Evolutionary conservation across 2,113 vertebrate species (phyloP).

Genomic region (Perccottus glenii): DNA sequence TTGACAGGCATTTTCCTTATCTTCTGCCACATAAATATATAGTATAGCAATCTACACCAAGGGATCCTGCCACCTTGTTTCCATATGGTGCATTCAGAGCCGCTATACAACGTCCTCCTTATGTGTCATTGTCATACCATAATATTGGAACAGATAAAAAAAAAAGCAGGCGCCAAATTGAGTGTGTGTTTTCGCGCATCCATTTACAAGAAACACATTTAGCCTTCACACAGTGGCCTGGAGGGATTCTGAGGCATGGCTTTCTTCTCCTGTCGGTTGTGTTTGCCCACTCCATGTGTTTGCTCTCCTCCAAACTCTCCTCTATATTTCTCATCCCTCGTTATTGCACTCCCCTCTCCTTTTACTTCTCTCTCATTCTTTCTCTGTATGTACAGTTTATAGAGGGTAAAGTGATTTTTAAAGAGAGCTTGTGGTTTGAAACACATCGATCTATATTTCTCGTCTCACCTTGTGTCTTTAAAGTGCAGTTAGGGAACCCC

Average conservation of each 20-base stretch:
- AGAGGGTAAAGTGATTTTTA: background rate
- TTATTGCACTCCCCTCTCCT: background rate
- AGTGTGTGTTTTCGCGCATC: slow-evolving; percentile 27
- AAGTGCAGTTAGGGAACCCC: background rate
- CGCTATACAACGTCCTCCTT: slow-evolving; percentile 25
- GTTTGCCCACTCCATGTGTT: slow-evolving; percentile 21
- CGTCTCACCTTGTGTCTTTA: background rate
- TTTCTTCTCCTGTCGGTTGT: slow-evolving; percentile 27
- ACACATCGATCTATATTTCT: background rate
- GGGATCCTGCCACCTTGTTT: slow-evolving; percentile 63
- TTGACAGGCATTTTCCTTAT: slow-evolving; percentile 29
- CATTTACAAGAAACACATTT: slow-evolving; percentile 46
- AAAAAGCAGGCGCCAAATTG: slow-evolving; percentile 4
- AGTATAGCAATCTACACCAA: slow-evolving; percentile 51
- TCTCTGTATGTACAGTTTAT: too few relatives aligned
- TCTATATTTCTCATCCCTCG: slow-evolving; percentile 12
- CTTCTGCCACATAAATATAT: slow-evolving; percentile 50
- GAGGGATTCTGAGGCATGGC: slow-evolving; percentile 31
- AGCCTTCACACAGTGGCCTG: slow-evolving; percentile 42
- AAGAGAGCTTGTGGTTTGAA: background rate
- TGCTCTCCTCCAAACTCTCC: slow-evolving; percentile 23
- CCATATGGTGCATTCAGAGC: slow-evolving; percentile 52
- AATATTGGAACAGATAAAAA: slow-evolving; percentile 11
- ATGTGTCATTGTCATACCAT: slow-evolving; percentile 37
- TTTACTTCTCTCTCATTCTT: background rate